Evolutionary conservation across 2,797 vertebrate species (phyloP).

Genomic region (Potorous gilbertii): DNA sequence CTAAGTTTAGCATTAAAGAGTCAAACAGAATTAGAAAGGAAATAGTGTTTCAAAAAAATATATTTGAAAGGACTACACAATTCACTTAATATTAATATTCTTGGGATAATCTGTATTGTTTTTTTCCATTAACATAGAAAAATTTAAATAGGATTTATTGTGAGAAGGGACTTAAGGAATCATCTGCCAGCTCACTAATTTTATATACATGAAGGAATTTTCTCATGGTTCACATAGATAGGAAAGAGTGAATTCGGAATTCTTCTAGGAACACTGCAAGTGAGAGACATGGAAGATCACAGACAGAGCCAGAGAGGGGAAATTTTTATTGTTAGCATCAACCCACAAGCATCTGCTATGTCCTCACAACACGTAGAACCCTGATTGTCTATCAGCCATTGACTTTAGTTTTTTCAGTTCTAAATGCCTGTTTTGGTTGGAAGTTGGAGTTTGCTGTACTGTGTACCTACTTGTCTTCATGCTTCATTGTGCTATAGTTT

Average conservation of each 20-base stretch:
- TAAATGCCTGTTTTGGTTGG: neutral
- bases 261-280: neutral
- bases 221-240: neutral
- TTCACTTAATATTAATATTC: neutral
- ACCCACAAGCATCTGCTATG: neutral
- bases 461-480: neutral
- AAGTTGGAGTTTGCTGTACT: neutral
- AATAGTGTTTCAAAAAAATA: constrained; percentile 9
- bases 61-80: constrained; percentile 9
- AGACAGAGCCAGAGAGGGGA: neutral
- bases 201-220: neutral
- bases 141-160: neutral
- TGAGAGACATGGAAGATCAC: neutral
- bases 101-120: neutral
- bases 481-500: neutral
- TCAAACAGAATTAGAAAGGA: constrained; percentile 1
- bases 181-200: neutral
- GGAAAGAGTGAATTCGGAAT: neutral
- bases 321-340: neutral
- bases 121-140: neutral
- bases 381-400: neutral
- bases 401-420: neutral
- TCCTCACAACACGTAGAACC: neutral
- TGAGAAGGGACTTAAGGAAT: neutral
- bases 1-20: neutral